These are phyloP conservation scores for Brachionus asplanchnoidis DNA, from an alignment of 1,140 invertebrate genomes.

Conservation along the genomic window DNA sequence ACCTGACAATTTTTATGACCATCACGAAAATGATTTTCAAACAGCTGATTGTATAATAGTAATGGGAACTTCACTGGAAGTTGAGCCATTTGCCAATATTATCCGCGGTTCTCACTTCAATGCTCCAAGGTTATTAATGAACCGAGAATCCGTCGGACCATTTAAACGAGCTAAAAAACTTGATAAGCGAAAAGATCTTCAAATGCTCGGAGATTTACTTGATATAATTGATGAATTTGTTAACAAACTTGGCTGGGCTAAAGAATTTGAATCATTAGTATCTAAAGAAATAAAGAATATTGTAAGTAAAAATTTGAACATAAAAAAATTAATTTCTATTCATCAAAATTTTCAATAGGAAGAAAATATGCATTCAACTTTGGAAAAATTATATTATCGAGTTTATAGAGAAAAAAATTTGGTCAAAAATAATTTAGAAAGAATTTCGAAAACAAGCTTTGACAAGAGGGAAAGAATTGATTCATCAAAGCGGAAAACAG, in stretches of 20 bases:
- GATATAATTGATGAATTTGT: background rate
- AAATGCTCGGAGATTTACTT: constrained; percentile 14
- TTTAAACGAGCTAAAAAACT: background rate
- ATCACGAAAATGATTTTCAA: constrained; percentile 74
- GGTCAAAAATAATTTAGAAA: background rate
- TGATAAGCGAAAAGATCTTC: background rate
- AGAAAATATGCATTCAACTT: background rate
- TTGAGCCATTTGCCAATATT: constrained; percentile 31
- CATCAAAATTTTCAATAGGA: background rate
- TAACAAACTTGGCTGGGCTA: constrained; percentile 6
- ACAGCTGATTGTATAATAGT: constrained; percentile 80
- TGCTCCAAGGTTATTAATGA: constrained; percentile 17
- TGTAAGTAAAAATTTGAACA: background rate
- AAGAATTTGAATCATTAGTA: constrained; percentile 7
- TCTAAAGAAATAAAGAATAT: background rate
- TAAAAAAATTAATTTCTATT: background rate
- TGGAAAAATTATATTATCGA: background rate
- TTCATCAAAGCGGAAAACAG: background rate
- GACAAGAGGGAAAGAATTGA: constrained; percentile 19
- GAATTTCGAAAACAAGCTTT: constrained; percentile 15
- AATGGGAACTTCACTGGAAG: constrained; percentile 73
- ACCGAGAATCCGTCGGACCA: constrained; percentile 20
- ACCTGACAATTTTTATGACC: constrained; percentile 75
- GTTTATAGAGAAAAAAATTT: background rate
- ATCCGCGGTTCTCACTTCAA: background rate